phyloP scores from a whole-genome alignment of 2,888 invertebrate species.

The Tenodera sinensis region DNA sequence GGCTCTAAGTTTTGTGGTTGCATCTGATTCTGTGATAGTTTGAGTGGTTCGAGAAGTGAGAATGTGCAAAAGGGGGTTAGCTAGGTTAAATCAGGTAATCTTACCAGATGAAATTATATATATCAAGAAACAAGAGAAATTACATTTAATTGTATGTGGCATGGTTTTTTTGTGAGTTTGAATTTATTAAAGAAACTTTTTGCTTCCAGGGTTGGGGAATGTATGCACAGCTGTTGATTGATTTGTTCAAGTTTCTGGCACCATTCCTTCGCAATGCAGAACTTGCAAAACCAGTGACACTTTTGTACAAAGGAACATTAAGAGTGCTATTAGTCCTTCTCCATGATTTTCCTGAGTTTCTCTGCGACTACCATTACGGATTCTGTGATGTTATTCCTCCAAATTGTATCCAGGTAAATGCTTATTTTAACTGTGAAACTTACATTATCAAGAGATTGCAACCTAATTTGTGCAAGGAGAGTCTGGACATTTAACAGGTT shows the following conservation, averaged over 20 bases:
- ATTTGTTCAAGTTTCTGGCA: constrained; percentile 93
- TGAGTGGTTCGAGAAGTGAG: no score
- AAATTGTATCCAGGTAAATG: constrained; percentile 81
- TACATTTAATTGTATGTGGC: no score
- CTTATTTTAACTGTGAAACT: background rate
- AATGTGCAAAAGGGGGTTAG: no score
- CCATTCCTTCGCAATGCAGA: constrained; percentile 97
- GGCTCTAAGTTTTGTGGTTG: no score
- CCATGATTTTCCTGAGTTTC: constrained; percentile 98
- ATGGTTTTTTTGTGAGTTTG: no score
- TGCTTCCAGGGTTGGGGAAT: constrained; percentile 80
- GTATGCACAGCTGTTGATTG: constrained; percentile 93
- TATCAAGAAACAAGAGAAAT: no score
- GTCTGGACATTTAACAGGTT: no score
- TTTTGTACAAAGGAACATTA: constrained; percentile 93
- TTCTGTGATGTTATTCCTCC: constrained; percentile 99
- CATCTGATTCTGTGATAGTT: no score
- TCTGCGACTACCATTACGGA: constrained; percentile 98
- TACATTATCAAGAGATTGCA: no score
- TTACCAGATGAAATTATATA: no score
- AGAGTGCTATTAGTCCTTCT: constrained; percentile 90
- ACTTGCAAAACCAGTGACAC: constrained; percentile 87
- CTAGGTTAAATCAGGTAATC: no score
- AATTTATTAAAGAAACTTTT: background rate
- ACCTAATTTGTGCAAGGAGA: no score